Base-by-base conservation (phyloP, 2,797 vertebrate species). In the Gymnoscopelus braueri region DNA sequence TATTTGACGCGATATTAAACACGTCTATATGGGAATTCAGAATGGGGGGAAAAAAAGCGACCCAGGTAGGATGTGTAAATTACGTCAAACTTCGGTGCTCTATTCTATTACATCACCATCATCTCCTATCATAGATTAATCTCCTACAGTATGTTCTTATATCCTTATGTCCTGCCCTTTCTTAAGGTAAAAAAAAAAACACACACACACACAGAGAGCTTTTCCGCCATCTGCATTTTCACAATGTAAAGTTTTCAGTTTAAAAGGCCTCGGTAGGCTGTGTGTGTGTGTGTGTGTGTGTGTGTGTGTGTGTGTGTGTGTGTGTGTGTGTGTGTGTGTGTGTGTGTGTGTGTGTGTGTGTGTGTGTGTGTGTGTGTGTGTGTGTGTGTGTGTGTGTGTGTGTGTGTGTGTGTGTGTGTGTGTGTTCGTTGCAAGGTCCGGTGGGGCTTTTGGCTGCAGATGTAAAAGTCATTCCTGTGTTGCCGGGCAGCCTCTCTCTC, bases 401-500 rank as follows among this genome's bases (percentile, higher is more conserved):
- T 51, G 50, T 68, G 69, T 58, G 60, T 63, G 39, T 64, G 65
- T 74, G 66, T 83, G 62, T 71, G 67, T 59, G 60, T 65, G 58
- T 44, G 63, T 24, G 52, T 58, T 71, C 51, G 19, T 61, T 54
- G 10, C 64, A 19, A 53, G 12, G 72, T 84, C 88, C 80, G 29
- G 26, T 63, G 84, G 87, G 84, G 84, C 58, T 80, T 86, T 80
- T 73, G 86, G 67, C 81, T 60, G 80, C 88, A 91, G 83, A 89
- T 92, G 90, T 88, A 78, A 89, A 92, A 90, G 78, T 78, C 56
- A 90, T 91, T 89, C 71, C 68, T 78, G 62, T 69, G 53, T 71
- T 81, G 55, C 79, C 62, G 67, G 67, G 70, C 35, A 50, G 52
- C 50, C 59, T 55, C 62, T 51, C 61, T 52, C 29, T 47, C 49